A percentile compares a stretch with the other conserved stretches of the same genome.
Conservation (phyloP, 2,113 vertebrate genomes). For the Ceyx cyanopectus region DNA sequence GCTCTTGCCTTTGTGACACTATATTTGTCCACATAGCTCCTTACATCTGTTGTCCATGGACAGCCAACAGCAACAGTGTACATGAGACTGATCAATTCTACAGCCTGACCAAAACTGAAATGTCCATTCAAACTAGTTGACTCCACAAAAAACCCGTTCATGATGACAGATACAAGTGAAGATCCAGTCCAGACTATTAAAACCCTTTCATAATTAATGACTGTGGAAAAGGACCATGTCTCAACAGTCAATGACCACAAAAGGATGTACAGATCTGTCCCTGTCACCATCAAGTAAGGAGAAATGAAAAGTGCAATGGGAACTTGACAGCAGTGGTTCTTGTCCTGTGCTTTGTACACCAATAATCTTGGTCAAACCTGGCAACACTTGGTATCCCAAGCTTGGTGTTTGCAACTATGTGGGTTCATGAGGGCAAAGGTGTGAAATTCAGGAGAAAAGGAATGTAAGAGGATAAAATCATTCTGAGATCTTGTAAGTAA, state of each 20-base stretch:
- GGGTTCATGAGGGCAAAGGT: not conserved
- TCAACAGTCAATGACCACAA: not conserved
- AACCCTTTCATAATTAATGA: not conserved
- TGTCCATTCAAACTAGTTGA: not conserved
- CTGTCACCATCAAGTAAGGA: not conserved
- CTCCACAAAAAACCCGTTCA: not conserved
- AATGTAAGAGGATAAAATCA: not conserved
- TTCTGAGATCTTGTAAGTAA: not conserved
- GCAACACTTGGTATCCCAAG: not conserved
- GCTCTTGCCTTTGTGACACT: not conserved
- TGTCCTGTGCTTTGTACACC: not conserved
- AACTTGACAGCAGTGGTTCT: not conserved
- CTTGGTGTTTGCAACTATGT: not conserved
- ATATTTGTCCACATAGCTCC: not conserved
- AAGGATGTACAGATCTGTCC: not conserved
- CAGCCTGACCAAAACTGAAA: not conserved
- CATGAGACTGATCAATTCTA: not conserved
- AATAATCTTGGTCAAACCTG: not conserved
- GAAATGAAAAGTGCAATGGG: not conserved
- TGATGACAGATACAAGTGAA: not conserved
- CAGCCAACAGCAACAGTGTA: not conserved
- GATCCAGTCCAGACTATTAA: not conserved
- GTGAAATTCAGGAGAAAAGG: not conserved
- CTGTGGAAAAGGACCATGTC: not conserved
- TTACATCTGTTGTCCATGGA: not conserved